Conservation (phyloP, 2,113 vertebrate genomes). For the Misgurnus mizolepis region DNA sequence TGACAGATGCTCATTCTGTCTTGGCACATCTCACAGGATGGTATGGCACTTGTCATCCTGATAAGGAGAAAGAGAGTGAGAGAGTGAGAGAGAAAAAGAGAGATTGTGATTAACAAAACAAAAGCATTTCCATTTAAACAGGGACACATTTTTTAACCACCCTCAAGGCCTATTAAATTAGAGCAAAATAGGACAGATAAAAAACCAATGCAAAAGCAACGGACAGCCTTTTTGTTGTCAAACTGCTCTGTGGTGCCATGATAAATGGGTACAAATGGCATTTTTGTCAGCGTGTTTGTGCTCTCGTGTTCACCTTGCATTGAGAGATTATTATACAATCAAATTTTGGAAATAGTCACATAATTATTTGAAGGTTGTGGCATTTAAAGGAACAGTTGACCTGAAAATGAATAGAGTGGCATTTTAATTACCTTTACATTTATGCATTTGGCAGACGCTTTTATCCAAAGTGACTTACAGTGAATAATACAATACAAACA, state of each 20-base stretch:
- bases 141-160: conserved; percentile 46
- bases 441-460: no score
- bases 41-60: conserved; percentile 75
- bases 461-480: no score
- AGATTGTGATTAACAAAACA: conserved; percentile 47
- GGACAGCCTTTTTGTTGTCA: conserved; percentile 24
- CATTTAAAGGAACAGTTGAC: conserved; percentile 14
- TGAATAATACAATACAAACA: no score
- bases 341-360: background rate
- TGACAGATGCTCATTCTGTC: conserved; percentile 82
- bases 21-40: conserved; percentile 78
- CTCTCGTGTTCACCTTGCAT: conserved; percentile 34
- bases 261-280: conserved; percentile 35
- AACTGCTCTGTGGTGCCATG: conserved; percentile 12
- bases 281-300: conserved; percentile 7
- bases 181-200: conserved; percentile 40
- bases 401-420: background rate
- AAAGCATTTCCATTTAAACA: conserved; percentile 36
- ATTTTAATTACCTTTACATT: no score
- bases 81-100: background rate
- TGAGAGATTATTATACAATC: conserved; percentile 23
- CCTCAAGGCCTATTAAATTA: conserved; percentile 37
- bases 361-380: conserved; percentile 13
- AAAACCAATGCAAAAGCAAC: conserved; percentile 15
- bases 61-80: conserved; percentile 42